These are phyloP conservation scores for Catharus fuscescens DNA, from an alignment of 2,113 vertebrate species.

Conservation along the genomic window DNA sequence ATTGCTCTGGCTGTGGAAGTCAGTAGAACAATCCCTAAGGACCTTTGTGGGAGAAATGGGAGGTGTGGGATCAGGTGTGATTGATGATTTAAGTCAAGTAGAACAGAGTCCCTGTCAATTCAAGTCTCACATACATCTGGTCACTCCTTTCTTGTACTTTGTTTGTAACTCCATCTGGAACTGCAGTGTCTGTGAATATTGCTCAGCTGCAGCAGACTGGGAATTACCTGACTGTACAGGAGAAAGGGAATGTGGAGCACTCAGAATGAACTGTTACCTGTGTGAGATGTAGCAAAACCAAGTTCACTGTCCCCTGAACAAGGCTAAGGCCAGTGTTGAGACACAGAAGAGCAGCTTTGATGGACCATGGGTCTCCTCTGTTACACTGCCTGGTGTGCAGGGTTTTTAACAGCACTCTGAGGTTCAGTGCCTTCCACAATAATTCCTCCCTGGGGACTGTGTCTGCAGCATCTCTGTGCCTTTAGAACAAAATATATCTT, in stretches of 20 bases:
- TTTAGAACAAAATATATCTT: neutral
- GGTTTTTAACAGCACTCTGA: neutral
- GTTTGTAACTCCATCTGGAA: neutral
- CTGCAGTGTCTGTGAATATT: neutral
- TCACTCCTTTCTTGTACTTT: neutral
- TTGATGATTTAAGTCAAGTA: neutral
- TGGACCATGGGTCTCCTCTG: neutral
- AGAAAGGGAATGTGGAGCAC: neutral
- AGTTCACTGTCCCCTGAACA: neutral
- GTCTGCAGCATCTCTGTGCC: neutral
- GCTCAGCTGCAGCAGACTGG: neutral
- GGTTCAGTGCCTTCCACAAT: neutral
- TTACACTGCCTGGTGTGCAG: neutral
- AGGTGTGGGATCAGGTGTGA: neutral
- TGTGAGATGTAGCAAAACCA: neutral
- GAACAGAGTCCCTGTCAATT: neutral
- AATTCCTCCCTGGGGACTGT: neutral
- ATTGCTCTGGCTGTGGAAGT: neutral
- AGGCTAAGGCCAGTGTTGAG: neutral
- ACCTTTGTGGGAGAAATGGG: neutral
- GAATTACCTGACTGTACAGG: neutral
- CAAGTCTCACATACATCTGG: neutral
- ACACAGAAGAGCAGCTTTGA: fast-evolving
- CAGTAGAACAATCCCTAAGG: neutral
- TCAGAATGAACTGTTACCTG: neutral